A percentile compares a stretch with the other conserved stretches of the same genome.
Conservation (phyloP, 2,797 vertebrate species). For the Sebastes matsubarae region DNA sequence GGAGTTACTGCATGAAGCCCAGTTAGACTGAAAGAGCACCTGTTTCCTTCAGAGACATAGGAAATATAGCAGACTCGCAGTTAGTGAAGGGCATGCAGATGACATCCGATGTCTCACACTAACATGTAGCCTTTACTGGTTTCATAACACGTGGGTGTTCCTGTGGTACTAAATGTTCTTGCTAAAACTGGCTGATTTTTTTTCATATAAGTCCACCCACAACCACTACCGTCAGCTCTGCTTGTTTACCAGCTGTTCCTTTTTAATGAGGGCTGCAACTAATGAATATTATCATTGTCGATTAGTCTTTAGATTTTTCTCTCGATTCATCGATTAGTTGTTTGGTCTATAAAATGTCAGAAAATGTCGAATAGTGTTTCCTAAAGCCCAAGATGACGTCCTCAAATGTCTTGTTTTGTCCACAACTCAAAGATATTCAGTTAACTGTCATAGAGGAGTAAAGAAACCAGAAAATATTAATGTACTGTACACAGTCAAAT, state of each 20-base stretch:
- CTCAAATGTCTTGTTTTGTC: too few relatives aligned
- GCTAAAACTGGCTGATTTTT: background rate
- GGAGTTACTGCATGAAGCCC: background rate
- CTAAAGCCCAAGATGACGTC: too few relatives aligned
- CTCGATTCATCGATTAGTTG: too few relatives aligned
- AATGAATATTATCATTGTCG: too few relatives aligned
- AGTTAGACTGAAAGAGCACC: background rate
- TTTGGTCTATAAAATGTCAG: too few relatives aligned
- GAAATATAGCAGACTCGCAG: background rate
- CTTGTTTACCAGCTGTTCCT: background rate
- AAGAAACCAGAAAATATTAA: too few relatives aligned
- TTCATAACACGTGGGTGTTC: constrained; percentile 17
- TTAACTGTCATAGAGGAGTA: too few relatives aligned
- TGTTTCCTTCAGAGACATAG: background rate
- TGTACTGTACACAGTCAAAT: too few relatives aligned
- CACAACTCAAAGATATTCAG: too few relatives aligned
- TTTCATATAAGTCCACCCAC: background rate
- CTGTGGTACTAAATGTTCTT: constrained; percentile 12
- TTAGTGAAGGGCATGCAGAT: background rate
- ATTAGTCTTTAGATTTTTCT: too few relatives aligned
- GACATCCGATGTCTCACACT: background rate
- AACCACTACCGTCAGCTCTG: background rate
- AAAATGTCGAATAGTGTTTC: too few relatives aligned
- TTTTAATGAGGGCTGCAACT: background rate
- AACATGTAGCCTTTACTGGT: background rate